phyloP scores from a whole-genome alignment of 1,140 invertebrate species.

The Leptopilina clavipes region DNA sequence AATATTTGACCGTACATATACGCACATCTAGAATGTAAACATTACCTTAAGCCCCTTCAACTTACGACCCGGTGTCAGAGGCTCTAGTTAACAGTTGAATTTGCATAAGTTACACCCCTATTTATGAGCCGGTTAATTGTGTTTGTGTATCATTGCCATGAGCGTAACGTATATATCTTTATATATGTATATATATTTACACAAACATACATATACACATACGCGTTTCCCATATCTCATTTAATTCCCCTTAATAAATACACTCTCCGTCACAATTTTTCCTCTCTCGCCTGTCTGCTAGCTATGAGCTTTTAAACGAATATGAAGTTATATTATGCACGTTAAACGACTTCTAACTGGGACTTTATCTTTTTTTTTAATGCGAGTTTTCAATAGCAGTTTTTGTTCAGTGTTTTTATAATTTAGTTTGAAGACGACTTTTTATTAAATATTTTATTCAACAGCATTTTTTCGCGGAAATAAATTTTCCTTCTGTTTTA shows the following conservation, averaged over 20 bases:
- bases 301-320: no score
- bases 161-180: background rate
- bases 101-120: conserved; percentile 41
- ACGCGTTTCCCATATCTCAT: background rate
- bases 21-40: conserved; percentile 49
- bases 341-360: no score
- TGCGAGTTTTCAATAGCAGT: no score
- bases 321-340: no score
- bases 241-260: conserved; percentile 14
- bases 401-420: no score
- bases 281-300: background rate
- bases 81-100: conserved; percentile 49
- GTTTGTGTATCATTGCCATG: conserved; percentile 9
- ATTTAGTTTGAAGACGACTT: no score
- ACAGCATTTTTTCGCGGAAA: no score
- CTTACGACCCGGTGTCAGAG: conserved; percentile 41
- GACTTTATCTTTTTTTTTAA: no score
- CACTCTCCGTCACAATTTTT: background rate
- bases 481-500: no score
- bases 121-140: conserved; percentile 7
- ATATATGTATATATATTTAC: no score
- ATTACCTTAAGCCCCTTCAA: conserved; percentile 51
- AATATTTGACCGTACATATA: conserved; percentile 47
- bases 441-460: no score
- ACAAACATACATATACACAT: background rate